Percentiles rank a stretch among this genome's conserved stretches.
Conservation (phyloP, 2,113 vertebrate species). For the Dasyprocta punctata region DNA sequence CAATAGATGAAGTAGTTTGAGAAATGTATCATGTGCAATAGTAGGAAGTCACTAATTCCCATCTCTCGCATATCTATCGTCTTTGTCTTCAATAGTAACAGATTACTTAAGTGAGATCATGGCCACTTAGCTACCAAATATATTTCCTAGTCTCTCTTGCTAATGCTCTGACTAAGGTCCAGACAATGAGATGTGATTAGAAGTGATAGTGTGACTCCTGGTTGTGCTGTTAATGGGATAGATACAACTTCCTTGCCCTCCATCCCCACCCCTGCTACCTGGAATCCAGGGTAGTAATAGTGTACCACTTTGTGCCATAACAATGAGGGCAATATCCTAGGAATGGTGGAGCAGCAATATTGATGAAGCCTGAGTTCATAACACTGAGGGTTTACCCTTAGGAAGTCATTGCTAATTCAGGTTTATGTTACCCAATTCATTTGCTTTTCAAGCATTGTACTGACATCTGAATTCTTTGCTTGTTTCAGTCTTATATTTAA, state of each 20-base stretch:
- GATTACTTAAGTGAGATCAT: slow-evolving; percentile 24
- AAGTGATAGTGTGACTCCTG: neutral
- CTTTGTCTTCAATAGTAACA: neutral
- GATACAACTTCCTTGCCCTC: neutral
- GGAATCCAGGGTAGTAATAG: neutral
- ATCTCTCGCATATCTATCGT: neutral
- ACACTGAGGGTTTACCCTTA: neutral
- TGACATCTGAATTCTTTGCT: slow-evolving; percentile 19
- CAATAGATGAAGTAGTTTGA: neutral
- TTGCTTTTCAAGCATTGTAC: neutral
- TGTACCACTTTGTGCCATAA: neutral
- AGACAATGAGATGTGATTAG: neutral
- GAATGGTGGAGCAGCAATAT: neutral
- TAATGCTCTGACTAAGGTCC: neutral
- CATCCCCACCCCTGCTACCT: neutral
- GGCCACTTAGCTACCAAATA: neutral
- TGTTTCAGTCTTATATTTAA: neutral
- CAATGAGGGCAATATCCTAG: neutral
- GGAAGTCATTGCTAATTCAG: neutral
- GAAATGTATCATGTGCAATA: neutral
- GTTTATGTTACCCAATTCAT: neutral
- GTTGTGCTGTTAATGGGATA: neutral
- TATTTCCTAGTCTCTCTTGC: neutral
- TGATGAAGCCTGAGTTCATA: neutral
- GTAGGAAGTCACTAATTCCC: neutral